Evolutionary conservation across 2,797 vertebrate genomes (phyloP).

Genomic region (Rhodeus uyekii): DNA sequence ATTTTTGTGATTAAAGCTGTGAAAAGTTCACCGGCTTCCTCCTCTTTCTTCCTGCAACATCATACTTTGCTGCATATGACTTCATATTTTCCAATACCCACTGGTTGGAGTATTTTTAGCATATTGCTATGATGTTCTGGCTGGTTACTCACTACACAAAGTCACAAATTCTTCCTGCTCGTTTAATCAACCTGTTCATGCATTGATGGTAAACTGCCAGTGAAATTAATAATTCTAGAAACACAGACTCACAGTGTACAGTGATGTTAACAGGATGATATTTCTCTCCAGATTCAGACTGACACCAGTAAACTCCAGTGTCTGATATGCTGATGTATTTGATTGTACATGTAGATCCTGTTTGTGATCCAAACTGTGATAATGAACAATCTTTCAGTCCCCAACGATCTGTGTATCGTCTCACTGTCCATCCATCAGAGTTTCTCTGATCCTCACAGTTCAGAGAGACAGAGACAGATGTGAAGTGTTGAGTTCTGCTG

Average conservation of each 20-base stretch:
- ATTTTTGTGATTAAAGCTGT: too few species aligned
- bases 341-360: constrained; percentile 22
- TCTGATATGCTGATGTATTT: rapidly evolving
- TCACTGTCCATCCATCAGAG: constrained; percentile 16
- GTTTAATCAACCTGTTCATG: neutral
- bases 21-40: too few species aligned
- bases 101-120: neutral
- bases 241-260: constrained; percentile 1
- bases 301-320: constrained; percentile 16
- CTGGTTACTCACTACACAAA: too few species aligned
- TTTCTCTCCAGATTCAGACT: constrained; percentile 18
- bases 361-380: neutral
- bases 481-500: constrained; percentile 25
- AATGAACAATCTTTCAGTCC: neutral
- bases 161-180: neutral
- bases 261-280: constrained; percentile 7
- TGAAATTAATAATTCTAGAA: neutral
- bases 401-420: neutral
- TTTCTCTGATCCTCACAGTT: constrained; percentile 1
- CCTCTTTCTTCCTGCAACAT: too few species aligned
- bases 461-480: neutral
- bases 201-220: neutral
- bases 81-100: neutral
- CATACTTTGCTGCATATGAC: too few species aligned
- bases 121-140: neutral